phyloP scores from a whole-genome alignment of 2,888 invertebrate species.

The Odontocerum albicorne region DNA sequence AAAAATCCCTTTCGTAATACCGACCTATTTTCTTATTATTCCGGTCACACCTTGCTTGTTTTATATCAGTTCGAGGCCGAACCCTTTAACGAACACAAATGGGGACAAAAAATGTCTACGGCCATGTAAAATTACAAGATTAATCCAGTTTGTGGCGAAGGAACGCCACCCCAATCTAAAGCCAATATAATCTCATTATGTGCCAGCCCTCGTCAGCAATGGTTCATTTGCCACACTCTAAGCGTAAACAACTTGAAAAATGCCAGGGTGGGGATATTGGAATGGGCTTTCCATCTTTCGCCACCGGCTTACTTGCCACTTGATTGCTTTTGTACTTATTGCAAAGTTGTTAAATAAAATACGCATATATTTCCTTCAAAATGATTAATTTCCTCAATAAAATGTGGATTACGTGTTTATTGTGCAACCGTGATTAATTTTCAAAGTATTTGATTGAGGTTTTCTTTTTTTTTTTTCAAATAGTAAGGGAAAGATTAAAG shows the following conservation, averaged over 20 bases:
- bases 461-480: no score
- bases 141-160: constrained; percentile 11
- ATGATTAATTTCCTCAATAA: no score
- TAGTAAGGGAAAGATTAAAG: no score
- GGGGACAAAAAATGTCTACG: constrained; percentile 3
- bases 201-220: constrained; percentile 12
- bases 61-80: constrained; percentile 5
- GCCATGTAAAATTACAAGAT: constrained; percentile 19
- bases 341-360: no score
- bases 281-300: constrained; percentile 15
- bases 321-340: no score
- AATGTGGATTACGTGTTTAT: no score
- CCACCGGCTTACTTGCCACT: no score
- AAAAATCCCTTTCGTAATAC: neutral
- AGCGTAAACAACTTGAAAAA: constrained; percentile 31
- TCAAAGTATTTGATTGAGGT: no score
- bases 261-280: constrained; percentile 17
- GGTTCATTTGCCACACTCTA: constrained; percentile 25
- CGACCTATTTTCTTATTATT: constrained; percentile 6
- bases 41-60: constrained; percentile 5
- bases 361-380: no score
- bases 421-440: no score
- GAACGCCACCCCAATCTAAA: constrained; percentile 1
- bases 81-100: neutral
- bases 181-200: constrained; percentile 25